These are phyloP conservation scores for Microcebus griseorufus DNA, from an alignment of 2,113 vertebrate species.

Conservation along the genomic window DNA sequence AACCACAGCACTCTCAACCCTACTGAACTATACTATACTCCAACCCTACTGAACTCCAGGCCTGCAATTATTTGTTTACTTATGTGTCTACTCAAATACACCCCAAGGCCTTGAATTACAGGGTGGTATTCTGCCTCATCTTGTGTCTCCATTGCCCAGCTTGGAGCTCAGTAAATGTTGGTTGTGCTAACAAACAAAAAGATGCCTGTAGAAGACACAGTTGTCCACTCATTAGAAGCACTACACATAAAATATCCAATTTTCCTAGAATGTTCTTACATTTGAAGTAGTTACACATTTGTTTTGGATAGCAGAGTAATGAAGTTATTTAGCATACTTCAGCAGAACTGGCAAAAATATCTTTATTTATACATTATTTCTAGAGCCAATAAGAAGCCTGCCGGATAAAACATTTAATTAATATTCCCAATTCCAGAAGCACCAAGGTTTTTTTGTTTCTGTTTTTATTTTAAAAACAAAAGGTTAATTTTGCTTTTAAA, in stretches of 20 bases:
- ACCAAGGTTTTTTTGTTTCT: background rate
- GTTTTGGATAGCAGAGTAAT: background rate
- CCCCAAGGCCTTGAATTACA: background rate
- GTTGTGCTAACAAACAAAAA: slow-evolving; percentile 10
- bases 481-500: background rate
- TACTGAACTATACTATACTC: background rate
- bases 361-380: background rate
- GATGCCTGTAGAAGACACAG: background rate
- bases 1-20: background rate
- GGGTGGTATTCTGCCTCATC: background rate
- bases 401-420: background rate
- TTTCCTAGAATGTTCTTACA: slow-evolving; percentile 11
- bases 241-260: background rate
- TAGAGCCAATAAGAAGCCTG: background rate
- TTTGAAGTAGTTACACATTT: background rate
- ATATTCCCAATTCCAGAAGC: background rate
- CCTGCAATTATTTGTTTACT: background rate
- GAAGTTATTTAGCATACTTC: background rate
- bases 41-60: background rate
- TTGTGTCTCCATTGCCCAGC: background rate
- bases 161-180: background rate
- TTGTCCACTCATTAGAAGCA: background rate
- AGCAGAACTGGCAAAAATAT: background rate
- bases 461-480: background rate
- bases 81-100: background rate